Evolutionary conservation across 2,888 invertebrate species (phyloP), one percentile per base, ranked within the genome.

Genomic region (Metalampra italica): DNA sequence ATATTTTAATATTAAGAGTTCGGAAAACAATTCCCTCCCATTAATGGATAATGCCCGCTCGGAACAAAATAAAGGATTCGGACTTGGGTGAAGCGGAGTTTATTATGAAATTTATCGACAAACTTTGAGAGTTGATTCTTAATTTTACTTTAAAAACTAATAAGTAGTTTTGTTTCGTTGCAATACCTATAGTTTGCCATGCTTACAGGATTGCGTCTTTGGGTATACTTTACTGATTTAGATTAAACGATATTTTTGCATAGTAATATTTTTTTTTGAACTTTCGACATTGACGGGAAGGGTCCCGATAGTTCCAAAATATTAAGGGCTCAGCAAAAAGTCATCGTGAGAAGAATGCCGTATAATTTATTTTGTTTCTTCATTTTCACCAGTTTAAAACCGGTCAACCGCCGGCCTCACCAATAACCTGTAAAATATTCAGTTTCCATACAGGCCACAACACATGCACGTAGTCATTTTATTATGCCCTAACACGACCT

Each of bases 11-110:
- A 79, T 76, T 75, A 77, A 78, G 82, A 81, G 71, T 82, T 81
- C 60, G 69, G 73, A 79, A 79, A 82, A 82, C 82, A 82, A 80
- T 82, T 82, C 76, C 36, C 76, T 75, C 82, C 82, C 75, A 82
- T 79, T 81, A 81, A 81, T 78, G 77, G 75, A 69, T 75, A 74
- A 68, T 75, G 72, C 71, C 77, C 77, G 73, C 72, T 67, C 64
- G 65, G 66, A 71, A 71, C 73, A 79, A 82, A 81, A 81, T 80
- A 81, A 82, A 82, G 75, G 79, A 79, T 80, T 81, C 74, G 70
- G 73, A 77, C 65, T 38, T 36, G 60, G 69, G 63, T 68, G 66
- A 59, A 68, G 80, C 71, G 65, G 71, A 73, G 70, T 78, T 80
- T 80, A 76, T 80, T 80, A 76, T 71, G 68, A 76, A 77, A 74